Evolutionary conservation across 1,140 invertebrate genomes (phyloP).

Genomic region (Penaeus vannamei): DNA sequence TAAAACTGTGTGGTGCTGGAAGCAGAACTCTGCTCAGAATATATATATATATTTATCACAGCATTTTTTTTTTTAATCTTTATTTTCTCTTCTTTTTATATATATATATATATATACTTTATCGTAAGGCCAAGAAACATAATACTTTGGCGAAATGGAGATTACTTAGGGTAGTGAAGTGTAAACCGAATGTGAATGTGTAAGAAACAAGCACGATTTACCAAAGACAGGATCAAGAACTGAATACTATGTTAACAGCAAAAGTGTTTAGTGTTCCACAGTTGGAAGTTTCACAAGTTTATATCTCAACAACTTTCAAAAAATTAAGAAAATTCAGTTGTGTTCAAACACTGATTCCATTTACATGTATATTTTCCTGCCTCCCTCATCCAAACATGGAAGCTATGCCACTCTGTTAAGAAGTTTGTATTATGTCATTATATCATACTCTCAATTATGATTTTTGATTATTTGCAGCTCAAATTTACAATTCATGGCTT

Average conservation of each 20-base stretch:
- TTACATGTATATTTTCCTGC: neutral
- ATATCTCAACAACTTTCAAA: slow-evolving; percentile 43
- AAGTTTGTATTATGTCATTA: slow-evolving; percentile 48
- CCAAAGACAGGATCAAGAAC: slow-evolving; percentile 49
- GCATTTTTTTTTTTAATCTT: neutral
- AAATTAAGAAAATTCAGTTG: no score
- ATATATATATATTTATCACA: slow-evolving; percentile 4
- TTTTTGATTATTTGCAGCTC: slow-evolving; percentile 53
- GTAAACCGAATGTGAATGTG: slow-evolving; percentile 50
- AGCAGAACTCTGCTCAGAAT: neutral
- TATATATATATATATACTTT: neutral
- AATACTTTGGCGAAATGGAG: neutral
- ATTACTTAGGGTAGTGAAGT: slow-evolving; percentile 57
- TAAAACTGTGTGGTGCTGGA: no score
- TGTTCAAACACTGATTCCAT: no score
- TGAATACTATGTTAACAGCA: neutral
- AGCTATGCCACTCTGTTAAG: slow-evolving; percentile 41
- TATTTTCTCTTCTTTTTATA: neutral
- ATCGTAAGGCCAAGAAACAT: neutral
- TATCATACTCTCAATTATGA: slow-evolving; percentile 24
- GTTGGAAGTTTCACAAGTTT: slow-evolving; percentile 39
- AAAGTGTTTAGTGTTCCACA: slow-evolving; percentile 6
- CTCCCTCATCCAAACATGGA: slow-evolving; percentile 28
- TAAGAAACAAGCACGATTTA: slow-evolving; percentile 35
- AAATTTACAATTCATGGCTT: slow-evolving; percentile 50